Conservation (phyloP, 2,888 invertebrate genomes). For the Terebella lapidaria region DNA sequence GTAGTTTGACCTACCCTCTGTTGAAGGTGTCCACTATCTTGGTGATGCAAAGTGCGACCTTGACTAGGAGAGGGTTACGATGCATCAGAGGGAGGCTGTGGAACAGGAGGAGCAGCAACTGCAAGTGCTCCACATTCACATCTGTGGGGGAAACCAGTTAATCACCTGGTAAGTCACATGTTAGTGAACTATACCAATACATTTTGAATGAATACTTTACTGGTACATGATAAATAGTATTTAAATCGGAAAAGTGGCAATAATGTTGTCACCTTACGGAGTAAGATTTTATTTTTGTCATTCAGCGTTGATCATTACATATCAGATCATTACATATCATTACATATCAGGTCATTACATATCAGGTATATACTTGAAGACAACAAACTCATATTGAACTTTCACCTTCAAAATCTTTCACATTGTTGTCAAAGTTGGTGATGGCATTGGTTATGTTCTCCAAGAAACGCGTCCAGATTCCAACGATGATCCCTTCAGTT, state of each 20-base stretch:
- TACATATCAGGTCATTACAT: too few relatives aligned
- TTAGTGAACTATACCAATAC: too few relatives aligned
- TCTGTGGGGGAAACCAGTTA: conserved; percentile 60
- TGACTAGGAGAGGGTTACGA: conserved; percentile 84
- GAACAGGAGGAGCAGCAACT: conserved; percentile 85
- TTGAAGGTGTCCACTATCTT: conserved; percentile 28
- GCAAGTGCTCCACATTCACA: conserved; percentile 92
- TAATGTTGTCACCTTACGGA: too few relatives aligned
- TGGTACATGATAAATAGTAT: too few relatives aligned
- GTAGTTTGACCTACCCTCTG: conserved; percentile 11
- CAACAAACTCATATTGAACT: too few relatives aligned
- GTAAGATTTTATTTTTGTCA: too few relatives aligned
- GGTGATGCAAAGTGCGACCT: conserved; percentile 48
- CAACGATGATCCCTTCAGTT: conserved; percentile 69
- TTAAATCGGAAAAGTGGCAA: too few relatives aligned
- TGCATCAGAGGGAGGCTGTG: conserved; percentile 93
- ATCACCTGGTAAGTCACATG: too few relatives aligned
- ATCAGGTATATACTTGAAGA: too few relatives aligned
- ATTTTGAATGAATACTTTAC: too few relatives aligned
- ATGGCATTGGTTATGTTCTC: background rate
- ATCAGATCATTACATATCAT: too few relatives aligned
- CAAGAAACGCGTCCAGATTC: conserved; percentile 80
- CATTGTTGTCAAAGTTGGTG: background rate
- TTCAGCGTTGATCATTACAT: too few relatives aligned
- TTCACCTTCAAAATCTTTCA: background rate